Evolutionary conservation across 1,140 invertebrate genomes (phyloP), one percentile per base, ranked within the genome.

Genomic region (Zaprionus africanus): DNA sequence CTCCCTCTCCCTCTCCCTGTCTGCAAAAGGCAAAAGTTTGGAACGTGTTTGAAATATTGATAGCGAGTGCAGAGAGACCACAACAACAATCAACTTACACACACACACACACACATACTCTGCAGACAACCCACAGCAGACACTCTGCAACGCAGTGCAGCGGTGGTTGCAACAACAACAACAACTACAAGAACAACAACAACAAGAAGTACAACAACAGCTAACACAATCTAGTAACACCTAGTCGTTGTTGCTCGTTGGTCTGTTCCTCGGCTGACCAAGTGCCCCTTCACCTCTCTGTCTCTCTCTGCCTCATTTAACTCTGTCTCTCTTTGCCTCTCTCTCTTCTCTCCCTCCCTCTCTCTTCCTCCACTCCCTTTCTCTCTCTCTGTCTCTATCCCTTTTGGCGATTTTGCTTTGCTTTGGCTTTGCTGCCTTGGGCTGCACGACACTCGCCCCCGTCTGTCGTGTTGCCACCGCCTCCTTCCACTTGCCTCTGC

Each of bases 1-100:
- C 57, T 46, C 64, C 19, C 24, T 66, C 54, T 19, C 13, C 19
- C 5, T 53, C n/a, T 17, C 22, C 22, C 22, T 41, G 38, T 60
- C 75, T 72, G 62, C 53, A 86, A 69, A 82, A 86, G 82, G 82
- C 83, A 86, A 86, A 86, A 87, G 79, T 87, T 78, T 90, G 85
- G 81, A 72, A 88, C 85, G 85, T 85, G 85, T 90, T 83, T 90
- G 63, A 85, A 88, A 90, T 88, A 90, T 88, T 88, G 78, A 88
- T 88, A 88, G 85, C 81, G 68, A 85, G 80, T 79, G 79, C 75
- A 86, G 75, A 67, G 78, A 70, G 78, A 74, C 76, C 81, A 71
- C 67, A 74, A 51, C 38, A 68, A 51, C 46, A 70, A 76, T 24
- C 51, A 13, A 31, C 15, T 22, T 22, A 68, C 46, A 22, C 46